phyloP scores from a whole-genome alignment of 2,888 invertebrate genomes.

The Sisyra nigra region DNA sequence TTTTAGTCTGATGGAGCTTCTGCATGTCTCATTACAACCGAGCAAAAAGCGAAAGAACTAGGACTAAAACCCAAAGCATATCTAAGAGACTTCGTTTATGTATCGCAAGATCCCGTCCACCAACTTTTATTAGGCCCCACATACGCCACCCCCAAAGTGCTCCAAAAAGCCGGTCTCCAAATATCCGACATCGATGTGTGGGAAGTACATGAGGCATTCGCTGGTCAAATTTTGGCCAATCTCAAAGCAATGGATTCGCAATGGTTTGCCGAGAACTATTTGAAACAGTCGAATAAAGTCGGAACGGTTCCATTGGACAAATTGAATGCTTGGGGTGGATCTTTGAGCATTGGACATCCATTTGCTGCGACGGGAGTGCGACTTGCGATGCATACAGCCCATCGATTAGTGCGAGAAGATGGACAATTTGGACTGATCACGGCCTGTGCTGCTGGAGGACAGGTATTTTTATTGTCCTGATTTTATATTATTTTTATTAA shows the following conservation, averaged over 20 bases:
- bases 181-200: slow-evolving; percentile 87
- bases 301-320: slow-evolving; percentile 80
- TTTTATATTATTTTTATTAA: not conserved
- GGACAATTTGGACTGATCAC: slow-evolving; percentile 86
- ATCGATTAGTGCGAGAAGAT: slow-evolving; percentile 84
- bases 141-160: slow-evolving; percentile 84
- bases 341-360: slow-evolving; percentile 95
- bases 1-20: slow-evolving; percentile 90
- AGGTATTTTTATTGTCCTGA: too few relatives aligned
- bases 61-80: slow-evolving; percentile 96
- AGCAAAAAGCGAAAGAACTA: slow-evolving; percentile 82
- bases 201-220: slow-evolving; percentile 99
- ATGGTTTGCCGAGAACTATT: slow-evolving; percentile 82
- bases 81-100: slow-evolving; percentile 79
- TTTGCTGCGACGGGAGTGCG: slow-evolving; percentile 93
- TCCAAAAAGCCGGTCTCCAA: slow-evolving; percentile 73
- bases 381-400: slow-evolving; percentile 74
- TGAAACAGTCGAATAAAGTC: slow-evolving; percentile 58
- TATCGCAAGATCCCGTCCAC: slow-evolving; percentile 95
- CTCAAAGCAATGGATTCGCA: slow-evolving; percentile 95
- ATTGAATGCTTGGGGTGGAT: slow-evolving; percentile 98
- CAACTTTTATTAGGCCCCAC: slow-evolving; percentile 88
- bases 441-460: slow-evolving; percentile 98
- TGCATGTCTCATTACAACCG: slow-evolving; percentile 89
- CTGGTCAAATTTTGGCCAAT: slow-evolving; percentile 94